Evolutionary conservation across 2,888 invertebrate species (phyloP).

Genomic region (Lasioglossum leucozonium): DNA sequence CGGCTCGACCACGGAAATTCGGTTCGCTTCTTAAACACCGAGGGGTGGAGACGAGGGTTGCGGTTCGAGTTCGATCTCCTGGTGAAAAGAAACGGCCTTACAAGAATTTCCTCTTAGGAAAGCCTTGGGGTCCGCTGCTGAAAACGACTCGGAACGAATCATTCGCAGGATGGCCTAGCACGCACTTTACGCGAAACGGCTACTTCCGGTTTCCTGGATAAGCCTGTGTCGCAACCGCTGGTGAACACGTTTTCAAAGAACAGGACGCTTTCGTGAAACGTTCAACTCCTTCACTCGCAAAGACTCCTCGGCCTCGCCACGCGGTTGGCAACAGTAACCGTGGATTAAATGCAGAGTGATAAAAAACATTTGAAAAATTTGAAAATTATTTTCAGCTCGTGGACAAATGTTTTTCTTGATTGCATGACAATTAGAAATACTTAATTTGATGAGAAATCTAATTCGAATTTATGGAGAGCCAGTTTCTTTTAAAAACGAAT

Average conservation of each 20-base stretch:
- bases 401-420: no score
- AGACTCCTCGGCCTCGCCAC: neutral
- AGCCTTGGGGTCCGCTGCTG: conserved; percentile 7
- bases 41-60: conserved; percentile 31
- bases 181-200: neutral
- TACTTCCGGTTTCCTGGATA: neutral
- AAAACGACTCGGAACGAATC: conserved; percentile 23
- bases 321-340: neutral
- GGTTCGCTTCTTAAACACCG: conserved; percentile 27
- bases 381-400: no score
- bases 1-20: conserved; percentile 46
- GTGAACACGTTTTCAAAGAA: neutral
- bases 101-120: conserved; percentile 78
- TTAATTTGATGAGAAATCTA: no score
- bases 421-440: no score
- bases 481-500: no score
- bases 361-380: no score
- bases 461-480: no score
- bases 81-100: conserved; percentile 74
- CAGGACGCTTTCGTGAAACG: neutral
- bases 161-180: neutral
- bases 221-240: neutral
- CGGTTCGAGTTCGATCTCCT: conserved; percentile 61
- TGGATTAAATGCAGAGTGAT: no score
- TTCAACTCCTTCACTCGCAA: neutral